Evolutionary conservation across 2,888 invertebrate genomes (phyloP), one percentile per base, ranked within the genome.

Genomic region (Hyles lineata): DNA sequence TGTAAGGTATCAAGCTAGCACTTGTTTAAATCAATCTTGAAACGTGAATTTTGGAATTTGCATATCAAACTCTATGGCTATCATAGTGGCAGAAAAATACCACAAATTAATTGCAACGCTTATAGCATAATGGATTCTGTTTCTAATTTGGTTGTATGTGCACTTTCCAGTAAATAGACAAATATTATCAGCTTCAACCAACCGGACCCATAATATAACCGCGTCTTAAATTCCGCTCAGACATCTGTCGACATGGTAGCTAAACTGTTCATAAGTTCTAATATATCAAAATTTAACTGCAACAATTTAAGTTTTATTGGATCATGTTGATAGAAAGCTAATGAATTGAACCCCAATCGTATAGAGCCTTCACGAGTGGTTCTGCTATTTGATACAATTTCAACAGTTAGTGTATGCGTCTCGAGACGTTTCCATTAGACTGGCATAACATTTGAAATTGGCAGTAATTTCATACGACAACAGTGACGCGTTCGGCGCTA

Each of bases 381-480:
- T 63, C 7, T 63, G 35, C 35, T 21, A 63, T 43, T 63, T 63
- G 63, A 63, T 63, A 63, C 43, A 63, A 43, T 63, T 63, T 63
- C 63, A 63, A 43, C 43, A 63, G 5, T 63, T 43, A 32, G n/a
- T 32, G 9, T 62, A 32, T 29, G 32, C 32, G 9, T 8, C 8
- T 21, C 32, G 21, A 63, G 15, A 35, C n/a, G 43, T 35, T 63
- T 63, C 63, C 63, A 63, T 63, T 63, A 63, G 63, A 43, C 43
- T 63, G 35, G n/a, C 43, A 63, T 35, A 63, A 63, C 63, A 63
- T 63, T 63, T 63, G 63, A 63, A 63, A 63, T 63, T 63, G n/a
- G 63, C 63, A 75, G 73, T 70, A 76, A 77, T 77, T 77, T 75
- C 75, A 76, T 76, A 72, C 70, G 76, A 77, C 76, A 79, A 75